phyloP scores from a whole-genome alignment of 92 coral and sea anemone genomes.

The Parazoanthus swiftii region DNA sequence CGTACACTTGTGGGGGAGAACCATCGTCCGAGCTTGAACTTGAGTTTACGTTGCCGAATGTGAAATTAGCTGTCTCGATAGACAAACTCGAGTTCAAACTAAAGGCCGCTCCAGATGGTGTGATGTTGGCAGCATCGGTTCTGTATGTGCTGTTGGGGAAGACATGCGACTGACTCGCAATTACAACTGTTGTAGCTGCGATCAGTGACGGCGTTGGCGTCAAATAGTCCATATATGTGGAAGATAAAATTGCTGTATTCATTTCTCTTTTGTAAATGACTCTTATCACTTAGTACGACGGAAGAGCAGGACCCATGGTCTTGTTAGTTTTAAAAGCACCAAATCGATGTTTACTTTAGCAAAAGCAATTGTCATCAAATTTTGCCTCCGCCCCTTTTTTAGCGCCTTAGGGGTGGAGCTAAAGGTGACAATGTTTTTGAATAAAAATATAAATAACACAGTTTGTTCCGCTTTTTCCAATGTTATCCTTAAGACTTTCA shows the following conservation, averaged over 20 bases:
- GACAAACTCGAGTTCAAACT: background rate
- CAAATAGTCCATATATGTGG: background rate
- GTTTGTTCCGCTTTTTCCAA: background rate
- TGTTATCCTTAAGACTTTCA: background rate
- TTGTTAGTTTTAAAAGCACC: background rate
- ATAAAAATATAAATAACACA: too few relatives aligned
- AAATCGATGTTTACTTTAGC: background rate
- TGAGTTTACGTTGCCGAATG: background rate
- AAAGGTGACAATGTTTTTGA: too few relatives aligned
- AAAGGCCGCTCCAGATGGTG: background rate
- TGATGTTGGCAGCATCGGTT: background rate
- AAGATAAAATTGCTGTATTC: background rate
- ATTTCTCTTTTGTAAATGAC: background rate
- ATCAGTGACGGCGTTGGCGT: background rate
- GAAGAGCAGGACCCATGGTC: background rate
- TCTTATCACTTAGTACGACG: background rate
- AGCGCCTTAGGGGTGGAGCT: background rate
- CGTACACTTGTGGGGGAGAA: background rate
- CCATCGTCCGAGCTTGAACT: constrained; percentile 3
- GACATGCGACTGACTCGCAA: background rate
- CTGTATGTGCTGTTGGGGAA: background rate
- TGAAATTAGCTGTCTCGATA: background rate
- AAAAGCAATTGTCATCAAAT: background rate
- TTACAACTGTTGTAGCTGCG: background rate
- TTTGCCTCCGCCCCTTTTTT: background rate